Evolutionary conservation across 2,113 vertebrate genomes (phyloP).

Genomic region (Raja brachyura): DNA sequence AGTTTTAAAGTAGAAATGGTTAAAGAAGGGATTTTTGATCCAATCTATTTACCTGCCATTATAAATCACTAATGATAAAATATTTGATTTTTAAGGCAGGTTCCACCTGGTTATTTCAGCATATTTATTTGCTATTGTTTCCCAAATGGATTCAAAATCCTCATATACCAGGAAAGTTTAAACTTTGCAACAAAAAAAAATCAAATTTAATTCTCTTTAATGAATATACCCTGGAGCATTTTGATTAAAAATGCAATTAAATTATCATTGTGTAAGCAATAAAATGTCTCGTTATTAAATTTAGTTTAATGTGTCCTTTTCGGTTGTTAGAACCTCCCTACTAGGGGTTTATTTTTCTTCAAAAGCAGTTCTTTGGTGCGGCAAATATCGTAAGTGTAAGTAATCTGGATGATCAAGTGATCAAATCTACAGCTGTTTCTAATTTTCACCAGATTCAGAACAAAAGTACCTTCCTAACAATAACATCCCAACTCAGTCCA

Average conservation of each 20-base stretch:
- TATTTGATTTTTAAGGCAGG: neutral
- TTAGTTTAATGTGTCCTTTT: neutral
- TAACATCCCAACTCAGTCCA: neutral
- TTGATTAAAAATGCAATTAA: neutral
- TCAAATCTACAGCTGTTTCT: neutral
- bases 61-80: neutral
- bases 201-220: neutral
- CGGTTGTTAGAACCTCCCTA: neutral
- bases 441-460: neutral
- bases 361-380: neutral
- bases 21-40: neutral
- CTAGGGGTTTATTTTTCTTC: neutral
- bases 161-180: neutral
- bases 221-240: neutral
- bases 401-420: neutral
- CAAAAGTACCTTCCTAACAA: neutral
- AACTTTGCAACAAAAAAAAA: neutral
- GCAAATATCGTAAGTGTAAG: neutral
- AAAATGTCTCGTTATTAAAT: neutral
- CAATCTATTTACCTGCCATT: neutral
- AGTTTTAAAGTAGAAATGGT: neutral
- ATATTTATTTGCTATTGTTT: neutral
- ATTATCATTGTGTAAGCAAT: neutral
- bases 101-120: neutral
- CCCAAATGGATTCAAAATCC: neutral